Conservation (phyloP, 2,888 invertebrate species). For the Microplitis deprimator region DNA sequence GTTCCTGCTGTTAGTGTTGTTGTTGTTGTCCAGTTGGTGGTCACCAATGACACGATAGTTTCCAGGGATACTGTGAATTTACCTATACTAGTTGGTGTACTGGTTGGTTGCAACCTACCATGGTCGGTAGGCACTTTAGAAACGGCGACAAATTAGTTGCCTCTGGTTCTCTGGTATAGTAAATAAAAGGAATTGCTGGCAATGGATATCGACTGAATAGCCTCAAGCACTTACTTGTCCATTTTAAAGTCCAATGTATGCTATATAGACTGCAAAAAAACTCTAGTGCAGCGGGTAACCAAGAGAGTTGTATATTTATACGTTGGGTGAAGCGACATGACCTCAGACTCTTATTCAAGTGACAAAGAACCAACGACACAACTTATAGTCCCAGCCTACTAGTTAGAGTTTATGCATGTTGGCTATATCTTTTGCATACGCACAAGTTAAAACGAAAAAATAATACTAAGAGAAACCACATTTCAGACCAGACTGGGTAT, state of each 20-base stretch:
- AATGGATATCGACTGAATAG: not conserved
- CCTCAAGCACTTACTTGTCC: too few species aligned
- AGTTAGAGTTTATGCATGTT: conserved; percentile 14
- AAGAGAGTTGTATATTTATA: conserved; percentile 32
- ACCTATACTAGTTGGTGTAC: too few species aligned
- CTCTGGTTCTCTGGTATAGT: not conserved
- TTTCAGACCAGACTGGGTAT: conserved; percentile 46
- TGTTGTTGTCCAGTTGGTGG: not conserved
- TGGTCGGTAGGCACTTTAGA: not conserved
- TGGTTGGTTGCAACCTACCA: too few species aligned
- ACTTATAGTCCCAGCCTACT: conserved; percentile 28
- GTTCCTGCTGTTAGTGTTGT: not conserved
- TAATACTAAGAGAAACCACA: not conserved
- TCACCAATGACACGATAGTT: not conserved
- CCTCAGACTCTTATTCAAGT: conserved; percentile 23
- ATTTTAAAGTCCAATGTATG: too few species aligned
- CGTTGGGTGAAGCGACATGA: conserved; percentile 30
- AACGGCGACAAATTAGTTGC: conserved; percentile 13
- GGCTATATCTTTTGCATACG: not conserved
- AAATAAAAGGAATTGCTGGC: not conserved
- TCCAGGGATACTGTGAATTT: not conserved
- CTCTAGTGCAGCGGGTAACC: not conserved
- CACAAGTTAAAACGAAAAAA: not conserved
- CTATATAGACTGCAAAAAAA: too few species aligned
- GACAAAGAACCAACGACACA: conserved; percentile 13